A percentile compares a stretch with the other conserved stretches of the same genome.
Evolutionary conservation across 2,888 invertebrate species (phyloP).

Genomic region (Temnothorax unifasciatus): DNA sequence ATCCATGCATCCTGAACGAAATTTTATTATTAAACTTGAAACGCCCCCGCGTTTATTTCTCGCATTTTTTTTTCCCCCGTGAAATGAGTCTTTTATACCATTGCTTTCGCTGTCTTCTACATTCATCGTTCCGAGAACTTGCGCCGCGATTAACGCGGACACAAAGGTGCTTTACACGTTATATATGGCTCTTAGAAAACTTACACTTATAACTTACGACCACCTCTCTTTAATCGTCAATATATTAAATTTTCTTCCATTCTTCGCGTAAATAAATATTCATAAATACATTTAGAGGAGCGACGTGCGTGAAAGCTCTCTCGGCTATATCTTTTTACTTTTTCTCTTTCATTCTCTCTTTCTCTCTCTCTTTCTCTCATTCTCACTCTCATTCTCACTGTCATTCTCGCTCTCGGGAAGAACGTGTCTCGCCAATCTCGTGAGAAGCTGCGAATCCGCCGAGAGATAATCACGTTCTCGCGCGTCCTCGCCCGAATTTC

Average conservation of each 20-base stretch:
- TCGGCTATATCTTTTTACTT: constrained; percentile 47
- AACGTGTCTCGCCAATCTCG: constrained; percentile 40
- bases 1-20: constrained; percentile 60
- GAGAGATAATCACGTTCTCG: constrained; percentile 63
- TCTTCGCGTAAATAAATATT: constrained; percentile 81
- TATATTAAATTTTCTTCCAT: constrained; percentile 82
- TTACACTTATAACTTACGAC: constrained; percentile 75
- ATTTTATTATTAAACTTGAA: constrained; percentile 53
- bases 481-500: constrained; percentile 74
- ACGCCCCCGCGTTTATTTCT: constrained; percentile 28
- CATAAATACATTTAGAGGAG: constrained; percentile 77
- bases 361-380: not conserved
- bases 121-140: constrained; percentile 57
- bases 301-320: constrained; percentile 63
- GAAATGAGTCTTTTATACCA: constrained; percentile 76
- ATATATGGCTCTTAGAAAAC: constrained; percentile 78
- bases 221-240: constrained; percentile 79
- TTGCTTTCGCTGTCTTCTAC: constrained; percentile 77
- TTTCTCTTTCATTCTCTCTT: constrained; percentile 11
- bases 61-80: not conserved
- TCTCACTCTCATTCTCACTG: constrained; percentile 16
- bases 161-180: constrained; percentile 55
- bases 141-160: constrained; percentile 52
- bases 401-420: constrained; percentile 36
- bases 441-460: constrained; percentile 55